phyloP scores from a whole-genome alignment of 2,888 invertebrate genomes.

The Subacronicta megacephala region DNA sequence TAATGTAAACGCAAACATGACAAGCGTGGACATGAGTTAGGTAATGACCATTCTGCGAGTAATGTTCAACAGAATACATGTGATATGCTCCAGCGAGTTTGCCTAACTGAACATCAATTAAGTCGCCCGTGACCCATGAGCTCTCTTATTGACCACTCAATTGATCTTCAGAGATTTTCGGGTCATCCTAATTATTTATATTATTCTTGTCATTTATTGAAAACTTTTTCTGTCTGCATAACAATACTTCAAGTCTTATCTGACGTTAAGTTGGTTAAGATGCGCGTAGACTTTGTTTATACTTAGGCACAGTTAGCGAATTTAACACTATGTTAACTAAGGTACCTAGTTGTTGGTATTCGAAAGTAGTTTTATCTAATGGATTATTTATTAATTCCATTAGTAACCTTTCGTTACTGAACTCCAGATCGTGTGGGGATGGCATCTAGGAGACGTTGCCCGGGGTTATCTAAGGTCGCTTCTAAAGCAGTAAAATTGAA shows the following conservation, averaged over 20 bases:
- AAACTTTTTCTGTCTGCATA: slow-evolving; percentile 20
- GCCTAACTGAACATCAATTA: slow-evolving; percentile 75
- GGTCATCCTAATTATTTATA: slow-evolving; percentile 62
- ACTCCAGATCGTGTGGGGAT: slow-evolving; percentile 69
- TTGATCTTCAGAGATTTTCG: slow-evolving; percentile 81
- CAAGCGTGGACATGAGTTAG: slow-evolving; percentile 57
- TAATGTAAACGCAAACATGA: slow-evolving; percentile 63
- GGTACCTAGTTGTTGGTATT: slow-evolving; percentile 13
- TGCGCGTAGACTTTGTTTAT: slow-evolving; percentile 1
- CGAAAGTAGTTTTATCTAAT: slow-evolving; percentile 42
- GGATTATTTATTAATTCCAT: slow-evolving; percentile 53
- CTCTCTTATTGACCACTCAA: slow-evolving; percentile 82
- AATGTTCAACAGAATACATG: slow-evolving; percentile 19
- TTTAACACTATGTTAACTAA: background rate
- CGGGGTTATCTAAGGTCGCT: slow-evolving; percentile 87
- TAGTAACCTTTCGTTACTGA: slow-evolving; percentile 60
- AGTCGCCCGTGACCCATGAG: slow-evolving; percentile 80
- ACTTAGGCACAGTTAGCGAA: background rate
- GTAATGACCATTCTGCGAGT: slow-evolving; percentile 39
- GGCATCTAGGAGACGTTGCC: slow-evolving; percentile 81
- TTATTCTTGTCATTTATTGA: slow-evolving; percentile 47
- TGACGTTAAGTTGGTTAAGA: slow-evolving; percentile 2
- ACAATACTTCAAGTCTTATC: background rate
- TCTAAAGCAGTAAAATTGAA: slow-evolving; percentile 89
- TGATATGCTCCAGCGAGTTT: slow-evolving; percentile 61